These are phyloP conservation scores for Argyrosomus regius DNA, from an alignment of 2,797 vertebrate genomes.

Conservation along the genomic window DNA sequence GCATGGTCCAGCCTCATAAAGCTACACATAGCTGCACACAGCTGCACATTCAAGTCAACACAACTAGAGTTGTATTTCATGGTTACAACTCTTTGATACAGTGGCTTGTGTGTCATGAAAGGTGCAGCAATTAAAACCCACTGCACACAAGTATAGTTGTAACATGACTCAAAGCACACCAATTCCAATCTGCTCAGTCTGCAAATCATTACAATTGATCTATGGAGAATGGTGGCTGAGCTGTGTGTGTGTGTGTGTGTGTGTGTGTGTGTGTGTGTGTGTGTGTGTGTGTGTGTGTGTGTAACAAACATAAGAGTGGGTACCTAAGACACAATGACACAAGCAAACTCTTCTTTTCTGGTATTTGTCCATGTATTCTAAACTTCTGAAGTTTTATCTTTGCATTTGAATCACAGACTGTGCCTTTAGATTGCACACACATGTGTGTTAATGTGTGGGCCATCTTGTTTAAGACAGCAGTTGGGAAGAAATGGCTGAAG, in stretches of 20 bases:
- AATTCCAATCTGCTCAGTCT: constrained; percentile 31
- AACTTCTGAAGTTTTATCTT: too few species aligned
- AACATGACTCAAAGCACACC: constrained; percentile 38
- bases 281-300: not conserved
- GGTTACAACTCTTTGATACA: constrained; percentile 56
- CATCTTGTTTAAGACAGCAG: constrained; percentile 6
- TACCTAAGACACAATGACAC: not conserved
- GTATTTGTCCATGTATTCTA: not conserved
- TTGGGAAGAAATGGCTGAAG: not conserved
- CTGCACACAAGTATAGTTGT: constrained; percentile 18
- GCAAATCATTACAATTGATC: constrained; percentile 63
- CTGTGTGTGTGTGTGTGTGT: constrained; percentile 16
- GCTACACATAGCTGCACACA: constrained; percentile 37
- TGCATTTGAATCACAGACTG: not conserved
- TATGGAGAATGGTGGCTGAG: constrained; percentile 10
- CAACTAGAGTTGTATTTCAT: constrained; percentile 61
- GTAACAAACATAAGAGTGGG: constrained; percentile 11
- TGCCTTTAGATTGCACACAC: not conserved
- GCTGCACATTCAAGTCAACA: constrained; percentile 58
- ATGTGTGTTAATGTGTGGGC: not conserved
- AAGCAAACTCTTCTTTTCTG: not conserved
- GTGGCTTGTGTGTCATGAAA: constrained; percentile 46
- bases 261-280: too few species aligned
- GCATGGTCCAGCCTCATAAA: constrained; percentile 52
- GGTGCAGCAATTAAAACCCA: constrained; percentile 55